Conservation (phyloP, 2,797 vertebrate species). For the Chloroceryle amazona region DNA sequence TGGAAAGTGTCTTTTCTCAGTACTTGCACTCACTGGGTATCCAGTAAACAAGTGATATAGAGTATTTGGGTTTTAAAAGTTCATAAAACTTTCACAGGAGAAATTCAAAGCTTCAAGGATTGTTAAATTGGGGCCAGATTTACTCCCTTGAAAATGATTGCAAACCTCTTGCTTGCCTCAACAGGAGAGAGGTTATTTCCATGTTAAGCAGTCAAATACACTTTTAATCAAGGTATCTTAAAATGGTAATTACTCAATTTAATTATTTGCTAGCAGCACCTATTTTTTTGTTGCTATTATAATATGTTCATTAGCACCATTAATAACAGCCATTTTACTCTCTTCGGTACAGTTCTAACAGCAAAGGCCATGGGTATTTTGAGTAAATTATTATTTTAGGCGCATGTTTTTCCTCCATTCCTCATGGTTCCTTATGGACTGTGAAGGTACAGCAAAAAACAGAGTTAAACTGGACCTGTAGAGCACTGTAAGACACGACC, state of each 20-base stretch:
- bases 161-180: constrained; percentile 7
- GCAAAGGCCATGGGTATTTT: background rate
- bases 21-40: background rate
- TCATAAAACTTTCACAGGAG: constrained; percentile 6
- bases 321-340: background rate
- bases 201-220: background rate
- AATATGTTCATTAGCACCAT: background rate
- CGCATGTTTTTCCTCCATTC: background rate
- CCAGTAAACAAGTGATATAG: background rate
- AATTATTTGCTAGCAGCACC: background rate
- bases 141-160: background rate
- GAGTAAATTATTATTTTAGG: background rate
- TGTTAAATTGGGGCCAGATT: background rate
- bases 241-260: constrained; percentile 14
- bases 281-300: constrained; percentile 1
- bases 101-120: background rate
- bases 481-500: background rate
- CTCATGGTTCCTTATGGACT: background rate
- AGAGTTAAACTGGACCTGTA: background rate
- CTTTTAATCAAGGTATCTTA: constrained; percentile 38
- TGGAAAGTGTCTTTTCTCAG: background rate
- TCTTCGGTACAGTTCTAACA: background rate
- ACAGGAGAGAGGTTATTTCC: constrained; percentile 1
- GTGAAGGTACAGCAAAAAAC: background rate
- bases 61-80: constrained; percentile 17